Base-by-base conservation (phyloP, 2,888 invertebrate genomes). In the Pollenia angustigena region DNA sequence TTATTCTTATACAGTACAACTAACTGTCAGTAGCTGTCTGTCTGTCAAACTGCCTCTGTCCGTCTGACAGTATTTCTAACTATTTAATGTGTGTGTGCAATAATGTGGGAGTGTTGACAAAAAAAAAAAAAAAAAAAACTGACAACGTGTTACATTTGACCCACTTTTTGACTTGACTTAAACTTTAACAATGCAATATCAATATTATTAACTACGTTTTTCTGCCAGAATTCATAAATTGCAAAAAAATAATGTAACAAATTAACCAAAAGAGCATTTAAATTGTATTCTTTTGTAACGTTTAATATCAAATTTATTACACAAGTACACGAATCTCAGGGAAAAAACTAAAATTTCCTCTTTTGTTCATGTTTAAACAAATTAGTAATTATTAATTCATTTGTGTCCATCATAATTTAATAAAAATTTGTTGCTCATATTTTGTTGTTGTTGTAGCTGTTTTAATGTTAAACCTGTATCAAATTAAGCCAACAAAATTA, bases 81-180 rank as follows among this genome's bases (percentile, higher is more conserved):
- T 58, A 44, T 11, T 32, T 32, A 32, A 32, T 6, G 32, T 32
- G 32, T 16, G 42, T 66, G 54, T 78, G 79, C 72, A 54, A 52
- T 74, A 74, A 84, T 87, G 87, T 87, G 87, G 87, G 87, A 84
- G 87, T 87, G 84, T 78, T 84, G 62, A 76, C 50, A 82, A 84
- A 32, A 32, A 32, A 32, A 32, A 32, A 32, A 32, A 32, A 32
- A 32, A 32, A 32, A 32, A 4, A 18, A 18, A 18, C 32, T 69
- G 76, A 78, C 72, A 82, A 80, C 82, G 74, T 87, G 81, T 87
- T 87, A 87, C 87, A 87, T 81, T 72, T 84, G 87, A 87, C 87
- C 84, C 16, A 87, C 84, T 74, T 87, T 74, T 18, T 16, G 16
- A 56, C 16, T 72, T 72, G 7, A 71, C 60, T 64, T 58, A 1